Conservation (phyloP, 2,888 invertebrate species). For the Lasioglossum malachurum region DNA sequence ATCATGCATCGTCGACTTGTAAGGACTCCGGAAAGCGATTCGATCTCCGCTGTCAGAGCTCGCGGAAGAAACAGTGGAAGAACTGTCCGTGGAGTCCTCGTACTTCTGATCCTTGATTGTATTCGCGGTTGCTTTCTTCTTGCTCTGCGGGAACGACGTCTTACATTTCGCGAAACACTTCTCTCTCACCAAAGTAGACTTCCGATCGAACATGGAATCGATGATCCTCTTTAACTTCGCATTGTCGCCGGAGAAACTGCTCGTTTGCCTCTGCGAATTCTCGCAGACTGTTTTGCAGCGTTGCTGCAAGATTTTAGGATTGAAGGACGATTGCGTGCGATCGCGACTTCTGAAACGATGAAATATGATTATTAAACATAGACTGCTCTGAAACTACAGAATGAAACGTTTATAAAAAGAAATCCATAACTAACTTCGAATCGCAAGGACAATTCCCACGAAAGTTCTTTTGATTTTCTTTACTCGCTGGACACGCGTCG, state of each 20-base stretch:
- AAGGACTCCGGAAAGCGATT: not conserved
- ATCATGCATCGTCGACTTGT: slow-evolving; percentile 3
- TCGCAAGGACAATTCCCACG: slow-evolving; percentile 25
- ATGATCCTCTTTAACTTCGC: not conserved
- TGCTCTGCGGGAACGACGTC: not conserved
- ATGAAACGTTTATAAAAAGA: not conserved
- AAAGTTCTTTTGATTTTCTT: not conserved
- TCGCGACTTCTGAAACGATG: slow-evolving; percentile 24
- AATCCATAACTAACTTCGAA: slow-evolving; percentile 36
- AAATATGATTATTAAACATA: not conserved
- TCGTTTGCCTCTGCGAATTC: slow-evolving; percentile 1
- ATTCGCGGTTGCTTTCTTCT: not conserved
- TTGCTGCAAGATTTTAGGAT: not conserved
- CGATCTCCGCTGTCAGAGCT: not conserved
- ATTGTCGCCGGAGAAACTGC: not conserved
- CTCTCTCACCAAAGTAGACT: not conserved
- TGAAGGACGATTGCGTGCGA: not conserved
- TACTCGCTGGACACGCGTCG: not conserved
- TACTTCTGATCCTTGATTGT: not conserved
- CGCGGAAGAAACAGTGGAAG: slow-evolving; percentile 16
- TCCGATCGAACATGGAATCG: not conserved
- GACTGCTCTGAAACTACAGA: not conserved
- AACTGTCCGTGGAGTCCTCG: slow-evolving; percentile 21
- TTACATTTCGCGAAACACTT: not conserved
- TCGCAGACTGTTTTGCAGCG: not conserved